Evolutionary conservation across 2,797 vertebrate genomes (phyloP).

Genomic region (Phrynocephalus vlangalii): DNA sequence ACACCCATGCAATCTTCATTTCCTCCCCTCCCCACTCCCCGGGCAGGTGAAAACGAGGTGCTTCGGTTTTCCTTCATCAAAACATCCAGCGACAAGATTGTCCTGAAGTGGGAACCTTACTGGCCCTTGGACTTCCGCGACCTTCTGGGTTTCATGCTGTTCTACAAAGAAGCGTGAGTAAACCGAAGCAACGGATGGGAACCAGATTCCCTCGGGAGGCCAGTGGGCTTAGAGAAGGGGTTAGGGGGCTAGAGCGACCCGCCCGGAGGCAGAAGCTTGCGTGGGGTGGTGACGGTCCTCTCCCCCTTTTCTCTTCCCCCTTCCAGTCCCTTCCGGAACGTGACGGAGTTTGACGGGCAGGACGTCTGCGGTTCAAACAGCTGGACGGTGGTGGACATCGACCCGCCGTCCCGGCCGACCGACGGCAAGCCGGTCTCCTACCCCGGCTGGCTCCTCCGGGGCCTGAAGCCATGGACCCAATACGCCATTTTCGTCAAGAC

Average conservation of each 20-base stretch:
- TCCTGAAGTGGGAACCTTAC: slow-evolving; percentile 91
- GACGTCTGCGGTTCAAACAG: slow-evolving; percentile 97
- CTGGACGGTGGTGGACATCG: slow-evolving; percentile 95
- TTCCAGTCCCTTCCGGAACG: slow-evolving; percentile 88
- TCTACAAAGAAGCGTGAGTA: slow-evolving; percentile 98
- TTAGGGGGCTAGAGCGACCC: not conserved
- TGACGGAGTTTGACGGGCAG: slow-evolving; percentile 97
- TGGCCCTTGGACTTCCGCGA: slow-evolving; percentile 96
- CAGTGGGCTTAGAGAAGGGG: too few species aligned
- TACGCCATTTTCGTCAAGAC: slow-evolving; percentile 98
- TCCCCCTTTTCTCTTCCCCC: not conserved
- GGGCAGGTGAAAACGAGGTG: slow-evolving; percentile 89
- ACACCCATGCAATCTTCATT: too few species aligned
- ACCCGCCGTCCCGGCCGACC: slow-evolving; percentile 83
- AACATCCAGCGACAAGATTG: slow-evolving; percentile 85
- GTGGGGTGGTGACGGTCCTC: not conserved
- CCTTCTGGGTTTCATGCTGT: slow-evolving; percentile 96
- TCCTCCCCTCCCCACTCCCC: not conserved
- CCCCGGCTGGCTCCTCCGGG: slow-evolving; percentile 87
- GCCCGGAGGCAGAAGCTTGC: slow-evolving; percentile 4
- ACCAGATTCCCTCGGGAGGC: too few species aligned
- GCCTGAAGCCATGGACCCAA: slow-evolving; percentile 95
- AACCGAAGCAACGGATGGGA: not conserved
- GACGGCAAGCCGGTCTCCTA: slow-evolving; percentile 83
- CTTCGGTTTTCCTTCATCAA: slow-evolving; percentile 88